Evolutionary conservation across 2,888 invertebrate species (phyloP).

Genomic region (Caenorhabditis sp.): DNA sequence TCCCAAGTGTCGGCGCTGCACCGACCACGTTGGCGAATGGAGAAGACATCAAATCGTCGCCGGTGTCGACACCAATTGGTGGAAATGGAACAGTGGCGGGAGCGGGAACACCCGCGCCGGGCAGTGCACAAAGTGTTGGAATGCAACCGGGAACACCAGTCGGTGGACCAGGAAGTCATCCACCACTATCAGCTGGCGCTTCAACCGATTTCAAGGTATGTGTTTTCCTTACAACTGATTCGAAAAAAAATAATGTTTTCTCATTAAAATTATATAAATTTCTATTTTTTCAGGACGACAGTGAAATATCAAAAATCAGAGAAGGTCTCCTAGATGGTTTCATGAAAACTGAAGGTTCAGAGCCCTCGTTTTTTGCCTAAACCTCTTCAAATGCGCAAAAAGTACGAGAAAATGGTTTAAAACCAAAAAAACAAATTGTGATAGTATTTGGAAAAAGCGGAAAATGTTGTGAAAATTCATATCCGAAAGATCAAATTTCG

Average conservation of each 20-base stretch:
- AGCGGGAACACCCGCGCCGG: slow-evolving; percentile 51
- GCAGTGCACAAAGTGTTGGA: slow-evolving; percentile 40
- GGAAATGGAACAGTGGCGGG: slow-evolving; percentile 16
- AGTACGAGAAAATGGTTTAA: too few species aligned
- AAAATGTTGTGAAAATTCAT: too few species aligned
- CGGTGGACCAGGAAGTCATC: slow-evolving; percentile 16
- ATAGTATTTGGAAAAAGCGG: too few species aligned
- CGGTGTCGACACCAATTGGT: slow-evolving; percentile 48
- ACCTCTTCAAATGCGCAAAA: too few species aligned
- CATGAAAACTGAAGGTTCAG: slow-evolving; percentile 74
- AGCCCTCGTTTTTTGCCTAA: slow-evolving; percentile 5
- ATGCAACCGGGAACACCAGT: slow-evolving; percentile 18
- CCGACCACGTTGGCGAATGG: slow-evolving; percentile 30
- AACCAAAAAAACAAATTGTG: too few species aligned
- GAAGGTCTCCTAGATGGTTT: slow-evolving; percentile 99
- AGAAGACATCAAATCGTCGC: slow-evolving; percentile 61
- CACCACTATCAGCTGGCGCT: slow-evolving; percentile 22
- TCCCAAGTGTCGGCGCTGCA: slow-evolving; percentile 1
- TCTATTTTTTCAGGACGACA: slow-evolving; percentile 41
- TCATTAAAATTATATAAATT: too few species aligned
- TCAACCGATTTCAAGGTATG: slow-evolving; percentile 22
- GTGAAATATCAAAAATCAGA: slow-evolving; percentile 98
- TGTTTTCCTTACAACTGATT: not conserved
- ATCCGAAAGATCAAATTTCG: not conserved
- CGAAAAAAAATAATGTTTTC: slow-evolving; percentile 1